phyloP scores from a whole-genome alignment of 2,888 invertebrate species.

The Conus canariensis region DNA sequence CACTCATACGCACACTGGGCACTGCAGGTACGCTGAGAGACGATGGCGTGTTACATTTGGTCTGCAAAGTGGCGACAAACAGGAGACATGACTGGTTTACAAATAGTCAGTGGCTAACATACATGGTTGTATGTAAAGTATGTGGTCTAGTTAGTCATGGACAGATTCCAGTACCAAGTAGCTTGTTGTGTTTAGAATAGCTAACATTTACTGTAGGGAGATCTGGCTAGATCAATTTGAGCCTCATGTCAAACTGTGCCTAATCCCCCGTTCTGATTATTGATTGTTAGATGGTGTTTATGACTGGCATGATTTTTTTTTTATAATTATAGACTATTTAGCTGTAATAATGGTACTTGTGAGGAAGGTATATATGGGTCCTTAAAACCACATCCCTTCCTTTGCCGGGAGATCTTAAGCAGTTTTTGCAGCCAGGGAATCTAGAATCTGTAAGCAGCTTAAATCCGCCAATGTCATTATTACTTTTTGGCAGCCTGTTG shows the following conservation, averaged over 20 bases:
- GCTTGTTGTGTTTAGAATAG: background rate
- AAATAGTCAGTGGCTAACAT: too few species aligned
- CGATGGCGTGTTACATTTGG: background rate
- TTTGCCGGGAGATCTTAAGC: too few species aligned
- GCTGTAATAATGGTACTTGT: too few species aligned
- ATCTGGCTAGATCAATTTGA: background rate
- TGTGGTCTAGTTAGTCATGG: too few species aligned
- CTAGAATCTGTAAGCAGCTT: too few species aligned
- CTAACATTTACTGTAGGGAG: background rate
- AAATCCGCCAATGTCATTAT: too few species aligned
- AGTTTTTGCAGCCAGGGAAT: too few species aligned
- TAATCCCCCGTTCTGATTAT: background rate
- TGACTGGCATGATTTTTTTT: background rate
- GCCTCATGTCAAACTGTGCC: background rate
- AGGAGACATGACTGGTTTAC: background rate
- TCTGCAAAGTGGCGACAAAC: background rate
- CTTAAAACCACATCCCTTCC: too few species aligned
- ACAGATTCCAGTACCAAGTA: too few species aligned
- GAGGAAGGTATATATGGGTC: too few species aligned
- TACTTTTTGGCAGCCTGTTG: too few species aligned
- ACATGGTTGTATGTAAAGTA: too few species aligned
- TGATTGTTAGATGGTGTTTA: background rate
- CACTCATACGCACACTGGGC: conserved; percentile 66
- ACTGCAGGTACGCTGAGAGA: conserved; percentile 59
- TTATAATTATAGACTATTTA: background rate